Percentiles rank a stretch among this genome's conserved stretches.
phyloP scores from a whole-genome alignment of 2,888 invertebrate genomes.

The Athrips mouffetella region DNA sequence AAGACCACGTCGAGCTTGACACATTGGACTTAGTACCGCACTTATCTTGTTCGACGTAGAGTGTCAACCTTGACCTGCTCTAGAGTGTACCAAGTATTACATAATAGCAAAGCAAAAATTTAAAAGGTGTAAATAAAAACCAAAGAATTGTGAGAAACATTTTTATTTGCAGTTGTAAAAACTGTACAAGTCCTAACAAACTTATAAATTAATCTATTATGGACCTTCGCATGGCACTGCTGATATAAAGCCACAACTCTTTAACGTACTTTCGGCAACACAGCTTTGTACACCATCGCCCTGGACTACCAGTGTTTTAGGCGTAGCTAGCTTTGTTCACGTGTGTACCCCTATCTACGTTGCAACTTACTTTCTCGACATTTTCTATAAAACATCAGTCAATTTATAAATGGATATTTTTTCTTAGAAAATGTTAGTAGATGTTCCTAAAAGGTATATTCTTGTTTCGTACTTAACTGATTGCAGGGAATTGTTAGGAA shows the following conservation, averaged over 20 bases:
- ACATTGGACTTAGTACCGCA: no score
- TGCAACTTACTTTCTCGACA: conserved; percentile 36
- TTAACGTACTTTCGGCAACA: conserved; percentile 15
- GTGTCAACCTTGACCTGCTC: no score
- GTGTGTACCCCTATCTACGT: conserved; percentile 38
- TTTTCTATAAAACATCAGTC: conserved; percentile 48
- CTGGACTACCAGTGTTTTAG: neutral
- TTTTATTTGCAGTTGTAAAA: conserved; percentile 79
- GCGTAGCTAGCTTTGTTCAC: conserved; percentile 11
- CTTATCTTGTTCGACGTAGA: no score
- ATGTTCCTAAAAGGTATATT: conserved; percentile 28
- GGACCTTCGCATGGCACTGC: conserved; percentile 77
- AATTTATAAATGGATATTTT: conserved; percentile 29
- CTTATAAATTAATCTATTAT: conserved; percentile 75
- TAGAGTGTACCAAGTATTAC: no score
- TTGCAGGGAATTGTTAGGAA: conserved; percentile 2
- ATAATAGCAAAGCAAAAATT: neutral
- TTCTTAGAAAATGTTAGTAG: conserved; percentile 26
- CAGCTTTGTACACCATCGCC: conserved; percentile 8
- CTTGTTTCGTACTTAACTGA: conserved; percentile 20
- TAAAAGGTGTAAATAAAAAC: conserved; percentile 35
- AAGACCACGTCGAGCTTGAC: no score
- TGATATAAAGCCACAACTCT: conserved; percentile 36
- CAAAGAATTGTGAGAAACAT: conserved; percentile 64
- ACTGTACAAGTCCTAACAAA: conserved; percentile 80